These are phyloP conservation scores for Tachina lurida DNA, from an alignment of 2,888 invertebrate genomes.

Conservation along the genomic window DNA sequence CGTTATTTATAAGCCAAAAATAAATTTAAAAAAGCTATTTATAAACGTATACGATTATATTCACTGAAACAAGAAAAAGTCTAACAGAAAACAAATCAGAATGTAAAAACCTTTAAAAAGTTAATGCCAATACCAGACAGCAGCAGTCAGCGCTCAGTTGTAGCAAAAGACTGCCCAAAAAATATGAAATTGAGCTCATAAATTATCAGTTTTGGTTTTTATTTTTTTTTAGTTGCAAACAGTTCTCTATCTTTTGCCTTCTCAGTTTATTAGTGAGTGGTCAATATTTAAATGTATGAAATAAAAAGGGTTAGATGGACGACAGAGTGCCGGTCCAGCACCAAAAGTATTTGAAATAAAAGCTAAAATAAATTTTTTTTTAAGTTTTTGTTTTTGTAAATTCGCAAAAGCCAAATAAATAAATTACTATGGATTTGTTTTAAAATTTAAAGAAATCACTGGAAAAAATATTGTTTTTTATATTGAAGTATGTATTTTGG, in stretches of 20 bases:
- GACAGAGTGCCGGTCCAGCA: not conserved
- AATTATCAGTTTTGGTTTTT: conserved; percentile 61
- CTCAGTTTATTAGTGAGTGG: conserved; percentile 55
- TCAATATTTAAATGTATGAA: conserved; percentile 62
- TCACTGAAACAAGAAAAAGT: conserved; percentile 44
- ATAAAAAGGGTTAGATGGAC: conserved; percentile 57
- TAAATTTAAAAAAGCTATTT: conserved; percentile 12
- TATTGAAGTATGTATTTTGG: no score
- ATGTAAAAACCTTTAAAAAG: conserved; percentile 32
- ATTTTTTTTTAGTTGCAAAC: conserved; percentile 11
- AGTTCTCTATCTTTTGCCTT: conserved; percentile 20
- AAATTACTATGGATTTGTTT: conserved; percentile 4
- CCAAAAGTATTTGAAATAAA: conserved; percentile 21
- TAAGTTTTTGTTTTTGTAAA: not conserved
- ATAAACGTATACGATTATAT: not conserved
- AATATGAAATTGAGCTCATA: conserved; percentile 71
- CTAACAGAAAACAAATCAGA: conserved; percentile 11
- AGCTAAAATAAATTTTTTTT: conserved; percentile 9
- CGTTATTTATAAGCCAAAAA: conserved; percentile 16
- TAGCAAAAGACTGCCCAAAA: conserved; percentile 64
- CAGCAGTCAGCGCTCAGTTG: conserved; percentile 23
- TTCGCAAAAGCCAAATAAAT: not conserved
- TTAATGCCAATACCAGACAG: conserved; percentile 67
- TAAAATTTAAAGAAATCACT: not conserved
- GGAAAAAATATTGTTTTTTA: not conserved